These are phyloP conservation scores for Nomada fabriciana DNA, from an alignment of 2,888 invertebrate genomes.

Conservation along the genomic window DNA sequence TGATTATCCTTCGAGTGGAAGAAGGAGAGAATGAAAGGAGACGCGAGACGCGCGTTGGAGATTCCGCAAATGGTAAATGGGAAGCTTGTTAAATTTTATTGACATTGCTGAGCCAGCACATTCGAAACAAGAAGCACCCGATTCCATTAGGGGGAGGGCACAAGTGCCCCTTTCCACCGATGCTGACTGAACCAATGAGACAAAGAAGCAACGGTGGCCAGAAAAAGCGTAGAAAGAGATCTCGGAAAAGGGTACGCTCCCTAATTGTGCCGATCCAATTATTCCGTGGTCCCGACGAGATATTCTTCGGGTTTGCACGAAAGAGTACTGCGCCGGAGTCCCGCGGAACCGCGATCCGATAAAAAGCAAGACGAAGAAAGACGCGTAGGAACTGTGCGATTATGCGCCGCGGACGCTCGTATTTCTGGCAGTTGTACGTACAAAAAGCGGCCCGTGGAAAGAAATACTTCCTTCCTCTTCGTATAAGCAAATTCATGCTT, in stretches of 20 bases:
- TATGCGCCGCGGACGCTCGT: constrained; percentile 2
- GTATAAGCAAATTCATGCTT: not conserved
- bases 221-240: constrained; percentile 58
- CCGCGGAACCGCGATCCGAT: constrained; percentile 14
- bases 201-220: constrained; percentile 59
- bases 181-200: constrained; percentile 51
- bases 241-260: constrained; percentile 59
- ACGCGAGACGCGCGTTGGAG: constrained; percentile 60
- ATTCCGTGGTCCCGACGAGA: constrained; percentile 67
- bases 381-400: constrained; percentile 10
- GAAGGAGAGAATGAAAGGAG: constrained; percentile 57
- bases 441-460: not conserved
- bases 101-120: constrained; percentile 71
- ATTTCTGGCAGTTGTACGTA: not conserved
- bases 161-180: constrained; percentile 50
- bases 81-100: constrained; percentile 81
- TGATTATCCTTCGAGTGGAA: constrained; percentile 66
- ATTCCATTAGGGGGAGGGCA: constrained; percentile 72
- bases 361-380: constrained; percentile 5
- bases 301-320: constrained; percentile 35
- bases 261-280: constrained; percentile 78
- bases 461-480: not conserved
- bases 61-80: constrained; percentile 80
- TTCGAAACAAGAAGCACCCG: constrained; percentile 74
- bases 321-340: constrained; percentile 17